Percentiles rank a stretch among this genome's conserved stretches.
Conservation (phyloP, 1,140 invertebrate genomes). For the Hycleus phaleratus region DNA sequence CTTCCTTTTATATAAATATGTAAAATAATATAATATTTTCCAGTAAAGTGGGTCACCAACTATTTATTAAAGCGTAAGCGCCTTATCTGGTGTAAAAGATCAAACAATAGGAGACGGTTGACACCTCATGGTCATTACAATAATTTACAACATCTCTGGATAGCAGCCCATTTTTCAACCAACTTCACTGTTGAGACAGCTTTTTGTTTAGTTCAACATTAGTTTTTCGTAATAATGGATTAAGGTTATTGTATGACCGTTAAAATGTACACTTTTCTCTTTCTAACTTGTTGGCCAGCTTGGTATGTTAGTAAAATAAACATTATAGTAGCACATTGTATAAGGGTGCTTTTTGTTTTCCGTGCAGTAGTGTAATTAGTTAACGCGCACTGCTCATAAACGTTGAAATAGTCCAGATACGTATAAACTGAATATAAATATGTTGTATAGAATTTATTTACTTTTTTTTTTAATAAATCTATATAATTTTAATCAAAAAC, state of each 20-base stretch:
- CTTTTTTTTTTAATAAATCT: constrained; percentile 9
- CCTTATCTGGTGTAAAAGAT: constrained; percentile 16
- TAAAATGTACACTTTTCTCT: background rate
- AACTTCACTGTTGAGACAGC: constrained; percentile 18
- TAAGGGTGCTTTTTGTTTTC: constrained; percentile 19
- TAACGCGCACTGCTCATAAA: constrained; percentile 15
- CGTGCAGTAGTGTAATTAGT: constrained; percentile 20
- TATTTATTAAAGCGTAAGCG: constrained; percentile 14
- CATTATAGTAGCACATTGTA: constrained; percentile 21
- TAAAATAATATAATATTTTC: too few species aligned
- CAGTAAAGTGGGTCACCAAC: constrained; percentile 9
- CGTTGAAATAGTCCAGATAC: constrained; percentile 5
- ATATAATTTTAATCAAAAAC: constrained; percentile 8
- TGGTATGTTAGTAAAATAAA: constrained; percentile 17
- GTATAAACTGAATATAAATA: constrained; percentile 10
- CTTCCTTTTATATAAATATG: too few species aligned
- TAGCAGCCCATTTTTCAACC: constrained; percentile 15
- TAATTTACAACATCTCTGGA: constrained; percentile 23
- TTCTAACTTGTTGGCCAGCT: background rate
- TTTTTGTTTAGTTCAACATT: constrained; percentile 23
- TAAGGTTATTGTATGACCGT: constrained; percentile 24
- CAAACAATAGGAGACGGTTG: constrained; percentile 18
- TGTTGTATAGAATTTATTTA: background rate
- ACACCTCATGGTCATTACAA: constrained; percentile 21
- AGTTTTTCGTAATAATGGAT: constrained; percentile 27